phyloP scores from a whole-genome alignment of 2,888 invertebrate species.

The Liposcelis brunnea region DNA sequence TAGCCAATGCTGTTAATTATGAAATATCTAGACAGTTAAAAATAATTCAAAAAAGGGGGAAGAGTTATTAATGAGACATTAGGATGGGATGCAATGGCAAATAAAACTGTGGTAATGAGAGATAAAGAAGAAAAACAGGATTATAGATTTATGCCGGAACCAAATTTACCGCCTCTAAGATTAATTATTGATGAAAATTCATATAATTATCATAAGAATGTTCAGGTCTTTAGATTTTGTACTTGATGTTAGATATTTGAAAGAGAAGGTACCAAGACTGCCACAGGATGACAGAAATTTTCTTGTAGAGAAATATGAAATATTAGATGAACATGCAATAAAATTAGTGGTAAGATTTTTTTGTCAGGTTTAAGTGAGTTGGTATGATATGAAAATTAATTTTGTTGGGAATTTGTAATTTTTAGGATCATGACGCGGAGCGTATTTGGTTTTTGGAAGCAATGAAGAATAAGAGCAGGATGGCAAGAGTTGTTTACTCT shows the following conservation, averaged over 20 bases:
- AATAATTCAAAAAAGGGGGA: conserved; percentile 49
- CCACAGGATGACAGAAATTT: conserved; percentile 50
- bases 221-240: conserved; percentile 19
- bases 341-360: conserved; percentile 43
- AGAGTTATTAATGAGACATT: conserved; percentile 74
- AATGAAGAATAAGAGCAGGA: too few relatives aligned
- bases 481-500: too few relatives aligned
- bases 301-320: conserved; percentile 37
- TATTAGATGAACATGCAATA: conserved; percentile 43
- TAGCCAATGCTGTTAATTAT: conserved; percentile 70
- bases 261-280: conserved; percentile 48
- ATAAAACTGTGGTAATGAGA: conserved; percentile 76
- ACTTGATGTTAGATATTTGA: conserved; percentile 43
- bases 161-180: conserved; percentile 80
- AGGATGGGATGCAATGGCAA: conserved; percentile 57
- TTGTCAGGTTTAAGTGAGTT: conserved; percentile 2
- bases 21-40: conserved; percentile 74
- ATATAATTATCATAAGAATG: conserved; percentile 17
- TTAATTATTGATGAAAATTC: conserved; percentile 31
- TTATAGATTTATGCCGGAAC: conserved; percentile 95
- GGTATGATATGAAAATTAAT: too few relatives aligned
- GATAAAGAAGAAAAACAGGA: conserved; percentile 89
- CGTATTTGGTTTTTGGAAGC: too few relatives aligned
- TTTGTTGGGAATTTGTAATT: too few relatives aligned
- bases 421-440: too few relatives aligned